Conservation (phyloP, 2,113 vertebrate genomes). For the Baryphthengus martii region DNA sequence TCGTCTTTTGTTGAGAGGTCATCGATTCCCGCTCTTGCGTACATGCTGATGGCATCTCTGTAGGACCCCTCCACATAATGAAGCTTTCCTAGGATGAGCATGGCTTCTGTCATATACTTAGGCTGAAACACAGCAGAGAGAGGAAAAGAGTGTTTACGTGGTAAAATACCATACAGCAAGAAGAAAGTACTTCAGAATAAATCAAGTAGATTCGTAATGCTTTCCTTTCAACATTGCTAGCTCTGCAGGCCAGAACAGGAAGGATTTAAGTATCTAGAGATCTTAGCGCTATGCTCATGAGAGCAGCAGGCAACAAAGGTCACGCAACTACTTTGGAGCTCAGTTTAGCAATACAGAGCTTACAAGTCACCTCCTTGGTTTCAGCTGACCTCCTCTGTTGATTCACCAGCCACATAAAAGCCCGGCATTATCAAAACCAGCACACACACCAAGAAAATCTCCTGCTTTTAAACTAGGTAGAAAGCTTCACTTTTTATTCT, state of each 20-base stretch:
- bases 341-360: neutral
- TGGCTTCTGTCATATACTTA: slow-evolving; percentile 86
- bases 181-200: neutral
- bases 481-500: neutral
- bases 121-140: slow-evolving; percentile 70
- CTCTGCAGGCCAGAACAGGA: neutral
- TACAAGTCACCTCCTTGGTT: neutral
- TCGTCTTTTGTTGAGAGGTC: slow-evolving; percentile 83
- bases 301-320: neutral
- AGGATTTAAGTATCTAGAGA: neutral
- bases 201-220: neutral
- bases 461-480: neutral
- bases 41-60: slow-evolving; percentile 95
- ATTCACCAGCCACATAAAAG: neutral
- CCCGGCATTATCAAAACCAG: neutral
- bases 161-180: neutral
- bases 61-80: slow-evolving; percentile 91
- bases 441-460: neutral
- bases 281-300: neutral
- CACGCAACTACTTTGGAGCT: neutral
- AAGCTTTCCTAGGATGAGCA: slow-evolving; percentile 93
- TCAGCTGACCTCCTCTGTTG: neutral
- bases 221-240: neutral
- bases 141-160: neutral
- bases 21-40: slow-evolving; percentile 88